Percentiles rank a stretch among this genome's conserved stretches.
Conservation (phyloP, 2,888 invertebrate species). For the Phalera bucephala region DNA sequence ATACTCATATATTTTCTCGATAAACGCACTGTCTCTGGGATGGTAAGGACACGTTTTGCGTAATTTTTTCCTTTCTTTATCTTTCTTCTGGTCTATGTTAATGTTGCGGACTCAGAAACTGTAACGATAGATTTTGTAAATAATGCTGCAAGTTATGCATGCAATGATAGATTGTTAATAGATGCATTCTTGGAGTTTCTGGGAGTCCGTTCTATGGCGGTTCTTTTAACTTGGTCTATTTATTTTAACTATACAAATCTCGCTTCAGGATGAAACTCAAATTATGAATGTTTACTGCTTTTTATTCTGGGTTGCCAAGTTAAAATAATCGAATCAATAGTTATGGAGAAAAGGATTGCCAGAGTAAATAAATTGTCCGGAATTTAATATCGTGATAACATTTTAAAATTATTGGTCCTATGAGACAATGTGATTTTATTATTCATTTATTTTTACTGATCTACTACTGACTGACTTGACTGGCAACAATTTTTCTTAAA, state of each 20-base stretch:
- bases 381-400: conserved; percentile 26
- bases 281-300: too few relatives aligned
- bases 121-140: conserved; percentile 28
- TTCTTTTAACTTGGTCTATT: conserved; percentile 55
- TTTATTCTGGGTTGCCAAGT: conserved; percentile 40
- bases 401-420: conserved; percentile 15
- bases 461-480: not conserved
- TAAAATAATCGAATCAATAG: conserved; percentile 50
- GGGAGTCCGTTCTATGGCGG: conserved; percentile 51
- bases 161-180: conserved; percentile 39
- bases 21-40: conserved; percentile 70
- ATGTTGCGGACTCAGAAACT: conserved; percentile 62
- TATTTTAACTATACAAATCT: too few relatives aligned
- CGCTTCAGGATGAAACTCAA: too few relatives aligned
- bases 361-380: conserved; percentile 40
- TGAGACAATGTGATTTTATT: conserved; percentile 26
- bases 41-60: conserved; percentile 74
- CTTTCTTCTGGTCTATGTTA: conserved; percentile 42
- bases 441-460: too few relatives aligned
- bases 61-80: conserved; percentile 49
- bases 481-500: too few relatives aligned
- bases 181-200: conserved; percentile 54
- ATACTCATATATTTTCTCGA: conserved; percentile 66
- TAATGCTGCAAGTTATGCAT: conserved; percentile 43
- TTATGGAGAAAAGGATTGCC: conserved; percentile 46